Conservation (phyloP, 1,140 invertebrate species). For the Pygmarrhopalites habei region DNA sequence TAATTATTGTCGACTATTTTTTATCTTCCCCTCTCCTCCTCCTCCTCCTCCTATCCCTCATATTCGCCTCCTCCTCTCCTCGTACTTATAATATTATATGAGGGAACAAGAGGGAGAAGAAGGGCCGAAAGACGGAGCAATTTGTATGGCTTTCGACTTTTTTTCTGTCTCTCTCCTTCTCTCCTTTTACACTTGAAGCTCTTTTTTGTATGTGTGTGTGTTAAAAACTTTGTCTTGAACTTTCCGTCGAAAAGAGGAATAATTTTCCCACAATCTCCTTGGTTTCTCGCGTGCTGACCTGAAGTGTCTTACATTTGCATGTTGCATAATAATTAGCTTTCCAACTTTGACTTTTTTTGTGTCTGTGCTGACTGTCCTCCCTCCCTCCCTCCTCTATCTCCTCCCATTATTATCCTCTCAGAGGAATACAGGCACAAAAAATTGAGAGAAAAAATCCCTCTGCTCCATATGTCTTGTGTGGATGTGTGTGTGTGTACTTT, state of each 20-base stretch:
- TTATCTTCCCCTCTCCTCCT: too few species aligned
- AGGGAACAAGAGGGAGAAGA: too few species aligned
- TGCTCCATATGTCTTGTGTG: too few species aligned
- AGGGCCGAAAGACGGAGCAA: conserved; percentile 28
- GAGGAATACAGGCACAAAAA: too few species aligned
- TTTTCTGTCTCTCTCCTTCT: conserved; percentile 5
- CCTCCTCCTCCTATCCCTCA: not conserved
- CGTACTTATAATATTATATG: too few species aligned
- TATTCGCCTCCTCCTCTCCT: too few species aligned
- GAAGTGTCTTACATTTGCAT: conserved; percentile 41
- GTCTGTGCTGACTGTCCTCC: conserved; percentile 1
- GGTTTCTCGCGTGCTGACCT: conserved; percentile 39
- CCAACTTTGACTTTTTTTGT: too few species aligned
- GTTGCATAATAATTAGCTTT: conserved; percentile 40
- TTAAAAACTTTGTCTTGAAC: conserved; percentile 6
- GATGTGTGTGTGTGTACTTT: too few species aligned
- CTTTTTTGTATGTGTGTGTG: conserved; percentile 1
- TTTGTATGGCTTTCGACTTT: conserved; percentile 21
- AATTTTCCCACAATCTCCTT: conserved; percentile 39
- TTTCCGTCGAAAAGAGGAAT: conserved; percentile 34
- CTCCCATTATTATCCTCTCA: too few species aligned
- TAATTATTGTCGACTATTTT: conserved; percentile 27
- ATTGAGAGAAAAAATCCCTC: too few species aligned
- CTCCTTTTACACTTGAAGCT: not conserved
- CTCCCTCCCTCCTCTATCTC: not conserved